phyloP scores from a whole-genome alignment of 30 jellyfish, hydroid and myxozoan genomes.

The Rhopilema esculentum region DNA sequence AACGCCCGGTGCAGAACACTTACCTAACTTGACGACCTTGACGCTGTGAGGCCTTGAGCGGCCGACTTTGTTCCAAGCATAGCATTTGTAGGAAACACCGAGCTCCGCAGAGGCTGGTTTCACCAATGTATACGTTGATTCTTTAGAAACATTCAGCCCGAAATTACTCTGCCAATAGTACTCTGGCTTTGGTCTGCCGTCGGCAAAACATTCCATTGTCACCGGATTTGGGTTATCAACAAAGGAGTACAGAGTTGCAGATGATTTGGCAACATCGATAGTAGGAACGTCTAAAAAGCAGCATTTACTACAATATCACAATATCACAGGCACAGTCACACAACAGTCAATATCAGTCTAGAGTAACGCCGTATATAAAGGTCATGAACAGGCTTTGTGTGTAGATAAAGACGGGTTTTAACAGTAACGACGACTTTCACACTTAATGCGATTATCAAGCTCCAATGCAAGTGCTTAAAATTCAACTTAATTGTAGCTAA shows the following conservation, averaged over 20 bases:
- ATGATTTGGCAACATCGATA: constrained; percentile 61
- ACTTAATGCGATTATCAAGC: no score
- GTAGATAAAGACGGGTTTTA: no score
- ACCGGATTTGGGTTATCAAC: constrained; percentile 71
- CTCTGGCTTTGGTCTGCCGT: constrained; percentile 81
- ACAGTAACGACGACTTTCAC: no score
- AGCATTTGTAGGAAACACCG: constrained; percentile 75
- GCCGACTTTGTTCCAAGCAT: constrained; percentile 72
- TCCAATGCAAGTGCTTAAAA: no score
- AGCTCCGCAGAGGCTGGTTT: constrained; percentile 62
- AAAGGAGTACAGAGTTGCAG: constrained; percentile 62
- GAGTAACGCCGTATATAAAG: no score
- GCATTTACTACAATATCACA: not conserved
- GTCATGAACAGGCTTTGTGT: no score
- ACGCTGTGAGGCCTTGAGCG: constrained; percentile 46
- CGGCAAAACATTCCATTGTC: constrained; percentile 69
- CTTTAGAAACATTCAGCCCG: constrained; percentile 26
- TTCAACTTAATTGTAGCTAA: no score
- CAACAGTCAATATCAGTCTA: no score
- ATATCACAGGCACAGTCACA: no score
- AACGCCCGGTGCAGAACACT: constrained; percentile 7
- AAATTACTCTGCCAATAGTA: constrained; percentile 72
- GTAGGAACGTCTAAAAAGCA: constrained; percentile 66
- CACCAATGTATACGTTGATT: constrained; percentile 15
- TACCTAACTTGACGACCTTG: constrained; percentile 65